phyloP scores from a whole-genome alignment of 2,113 vertebrate species.

The Emydura subglobosa region DNA sequence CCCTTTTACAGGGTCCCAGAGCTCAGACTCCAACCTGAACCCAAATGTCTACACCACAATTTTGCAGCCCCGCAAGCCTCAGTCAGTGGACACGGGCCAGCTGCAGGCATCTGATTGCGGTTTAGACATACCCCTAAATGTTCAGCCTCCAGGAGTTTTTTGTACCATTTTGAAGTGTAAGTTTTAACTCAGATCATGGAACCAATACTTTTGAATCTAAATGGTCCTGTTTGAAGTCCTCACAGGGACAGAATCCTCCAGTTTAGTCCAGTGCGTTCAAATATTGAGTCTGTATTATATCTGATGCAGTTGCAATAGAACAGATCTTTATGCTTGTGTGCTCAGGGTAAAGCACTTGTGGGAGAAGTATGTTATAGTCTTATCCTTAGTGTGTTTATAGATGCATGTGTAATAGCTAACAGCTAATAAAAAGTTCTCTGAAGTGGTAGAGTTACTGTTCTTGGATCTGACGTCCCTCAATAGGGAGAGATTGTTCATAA shows the following conservation, averaged over 20 bases:
- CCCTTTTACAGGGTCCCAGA: background rate
- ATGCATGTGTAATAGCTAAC: accelerated
- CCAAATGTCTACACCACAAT: background rate
- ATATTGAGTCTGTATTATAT: accelerated
- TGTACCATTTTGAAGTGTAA: background rate
- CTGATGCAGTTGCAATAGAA: background rate
- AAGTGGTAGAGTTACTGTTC: background rate
- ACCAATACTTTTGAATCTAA: background rate
- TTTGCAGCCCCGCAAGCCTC: background rate
- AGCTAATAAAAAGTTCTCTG: background rate
- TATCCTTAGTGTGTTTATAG: background rate
- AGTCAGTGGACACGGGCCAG: background rate
- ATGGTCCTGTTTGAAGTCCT: background rate
- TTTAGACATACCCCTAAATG: background rate
- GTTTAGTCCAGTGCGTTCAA: background rate
- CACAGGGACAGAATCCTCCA: background rate
- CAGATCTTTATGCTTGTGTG: accelerated
- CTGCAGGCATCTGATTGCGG: background rate
- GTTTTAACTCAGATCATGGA: background rate
- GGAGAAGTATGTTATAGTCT: background rate
- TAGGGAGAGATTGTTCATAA: background rate
- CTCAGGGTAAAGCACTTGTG: background rate
- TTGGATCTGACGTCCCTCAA: background rate
- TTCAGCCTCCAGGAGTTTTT: background rate
- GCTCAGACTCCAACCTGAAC: background rate